Evolutionary conservation across 35 echinoderm and acorn worm genomes (phyloP).

Genomic region (Acanthaster planci): DNA sequence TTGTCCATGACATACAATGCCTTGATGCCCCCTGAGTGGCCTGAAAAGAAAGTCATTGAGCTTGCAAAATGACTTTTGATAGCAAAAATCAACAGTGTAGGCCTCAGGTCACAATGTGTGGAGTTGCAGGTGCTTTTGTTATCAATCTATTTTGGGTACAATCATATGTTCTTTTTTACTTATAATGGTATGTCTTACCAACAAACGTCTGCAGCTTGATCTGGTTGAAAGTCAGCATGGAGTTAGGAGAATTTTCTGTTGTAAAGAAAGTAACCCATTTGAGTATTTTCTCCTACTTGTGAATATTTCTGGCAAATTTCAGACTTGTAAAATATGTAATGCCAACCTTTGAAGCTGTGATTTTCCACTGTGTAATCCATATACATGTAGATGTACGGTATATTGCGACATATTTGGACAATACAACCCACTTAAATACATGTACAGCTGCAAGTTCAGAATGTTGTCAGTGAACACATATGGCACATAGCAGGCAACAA

Average conservation of each 20-base stretch:
- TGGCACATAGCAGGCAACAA: too few relatives aligned
- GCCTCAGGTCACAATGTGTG: background rate
- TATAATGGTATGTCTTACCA: conserved; percentile 47
- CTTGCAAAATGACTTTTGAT: background rate
- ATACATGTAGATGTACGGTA: too few relatives aligned
- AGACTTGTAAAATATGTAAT: too few relatives aligned
- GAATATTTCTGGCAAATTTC: too few relatives aligned
- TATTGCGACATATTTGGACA: too few relatives aligned
- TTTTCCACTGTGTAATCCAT: too few relatives aligned
- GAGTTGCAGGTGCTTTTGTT: background rate
- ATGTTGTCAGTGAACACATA: too few relatives aligned
- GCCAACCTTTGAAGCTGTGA: too few relatives aligned
- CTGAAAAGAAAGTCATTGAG: conserved; percentile 23
- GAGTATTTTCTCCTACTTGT: too few relatives aligned
- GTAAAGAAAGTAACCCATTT: background rate
- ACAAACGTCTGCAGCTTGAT: conserved; percentile 84
- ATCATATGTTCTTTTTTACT: background rate
- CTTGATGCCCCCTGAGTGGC: conserved; percentile 72
- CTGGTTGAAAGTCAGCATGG: conserved; percentile 47
- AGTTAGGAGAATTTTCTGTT: background rate
- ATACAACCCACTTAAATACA: too few relatives aligned
- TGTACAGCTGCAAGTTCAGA: too few relatives aligned
- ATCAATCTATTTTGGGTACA: background rate
- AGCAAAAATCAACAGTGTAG: background rate
- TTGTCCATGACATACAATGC: conserved; percentile 78